Percentiles rank a stretch among this genome's conserved stretches.
These are phyloP conservation scores for Rhombomys opimus DNA, from an alignment of 2,113 vertebrate genomes.

Conservation along the genomic window DNA sequence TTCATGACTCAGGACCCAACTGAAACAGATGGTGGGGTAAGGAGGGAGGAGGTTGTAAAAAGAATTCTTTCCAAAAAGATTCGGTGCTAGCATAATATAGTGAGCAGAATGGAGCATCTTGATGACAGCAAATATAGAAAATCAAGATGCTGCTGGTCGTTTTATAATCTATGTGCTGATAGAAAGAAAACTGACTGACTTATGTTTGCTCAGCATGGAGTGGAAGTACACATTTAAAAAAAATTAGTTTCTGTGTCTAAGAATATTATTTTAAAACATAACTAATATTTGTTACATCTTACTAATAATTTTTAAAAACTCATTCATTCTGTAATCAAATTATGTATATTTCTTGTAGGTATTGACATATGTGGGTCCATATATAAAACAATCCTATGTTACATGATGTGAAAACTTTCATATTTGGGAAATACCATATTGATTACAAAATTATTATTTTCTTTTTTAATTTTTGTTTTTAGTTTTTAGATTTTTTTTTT, in stretches of 20 bases:
- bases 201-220: conserved; percentile 44
- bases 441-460: background rate
- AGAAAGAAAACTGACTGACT: conserved; percentile 50
- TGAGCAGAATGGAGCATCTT: conserved; percentile 67
- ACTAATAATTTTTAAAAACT: background rate
- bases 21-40: conserved; percentile 76
- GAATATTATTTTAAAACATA: background rate
- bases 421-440: background rate
- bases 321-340: background rate
- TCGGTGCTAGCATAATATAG: conserved; percentile 64
- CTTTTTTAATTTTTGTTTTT: too few relatives aligned
- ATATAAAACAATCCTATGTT: background rate
- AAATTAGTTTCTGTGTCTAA: background rate
- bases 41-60: conserved; percentile 65
- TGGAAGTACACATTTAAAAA: background rate
- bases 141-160: conserved; percentile 54
- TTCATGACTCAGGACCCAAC: conserved; percentile 69
- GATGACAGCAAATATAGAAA: conserved; percentile 76
- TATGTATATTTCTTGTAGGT: background rate
- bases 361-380: background rate
- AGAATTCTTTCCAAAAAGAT: conserved; percentile 67
- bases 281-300: background rate
- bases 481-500: too few relatives aligned
- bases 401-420: background rate
- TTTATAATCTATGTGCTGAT: conserved; percentile 50